These are phyloP conservation scores for Pachliopta kotzebuea DNA, from an alignment of 2,888 invertebrate genomes.

Conservation along the genomic window DNA sequence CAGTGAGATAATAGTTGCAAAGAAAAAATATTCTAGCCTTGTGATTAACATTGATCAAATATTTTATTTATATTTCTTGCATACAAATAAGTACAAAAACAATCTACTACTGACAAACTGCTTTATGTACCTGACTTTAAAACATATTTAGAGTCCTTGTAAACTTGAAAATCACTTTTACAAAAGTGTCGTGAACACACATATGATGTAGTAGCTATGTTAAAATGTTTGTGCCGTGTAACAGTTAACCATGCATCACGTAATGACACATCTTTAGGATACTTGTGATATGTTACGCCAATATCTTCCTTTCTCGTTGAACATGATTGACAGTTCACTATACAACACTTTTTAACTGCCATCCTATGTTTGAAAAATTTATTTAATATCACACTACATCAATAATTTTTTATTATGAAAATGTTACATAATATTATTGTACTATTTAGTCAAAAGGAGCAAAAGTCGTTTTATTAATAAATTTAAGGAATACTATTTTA, in stretches of 20 bases:
- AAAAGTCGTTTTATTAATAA: too few relatives aligned
- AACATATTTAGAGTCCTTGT: conserved; percentile 85
- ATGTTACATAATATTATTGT: not conserved
- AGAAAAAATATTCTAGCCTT: conserved; percentile 6
- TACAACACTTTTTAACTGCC: conserved; percentile 83
- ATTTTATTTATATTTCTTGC: conserved; percentile 1
- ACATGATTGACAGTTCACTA: conserved; percentile 82
- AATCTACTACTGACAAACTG: conserved; percentile 30
- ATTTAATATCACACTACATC: conserved; percentile 15
- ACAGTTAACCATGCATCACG: conserved; percentile 84
- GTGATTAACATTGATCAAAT: not conserved
- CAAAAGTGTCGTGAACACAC: conserved; percentile 89
- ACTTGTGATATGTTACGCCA: conserved; percentile 88
- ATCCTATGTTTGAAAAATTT: conserved; percentile 61
- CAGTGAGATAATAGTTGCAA: conserved; percentile 4
- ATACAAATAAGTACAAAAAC: conserved; percentile 24
- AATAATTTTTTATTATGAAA: not conserved
- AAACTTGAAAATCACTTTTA: conserved; percentile 85
- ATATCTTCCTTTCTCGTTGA: conserved; percentile 81
- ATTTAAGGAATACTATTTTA: too few relatives aligned
- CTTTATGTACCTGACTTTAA: conserved; percentile 78
- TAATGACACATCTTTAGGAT: conserved; percentile 83
- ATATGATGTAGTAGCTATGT: conserved; percentile 79
- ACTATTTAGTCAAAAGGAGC: too few relatives aligned
- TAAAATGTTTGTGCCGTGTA: conserved; percentile 78